phyloP scores from a whole-genome alignment of 2,888 invertebrate genomes.

The Mythimna lalbum region DNA sequence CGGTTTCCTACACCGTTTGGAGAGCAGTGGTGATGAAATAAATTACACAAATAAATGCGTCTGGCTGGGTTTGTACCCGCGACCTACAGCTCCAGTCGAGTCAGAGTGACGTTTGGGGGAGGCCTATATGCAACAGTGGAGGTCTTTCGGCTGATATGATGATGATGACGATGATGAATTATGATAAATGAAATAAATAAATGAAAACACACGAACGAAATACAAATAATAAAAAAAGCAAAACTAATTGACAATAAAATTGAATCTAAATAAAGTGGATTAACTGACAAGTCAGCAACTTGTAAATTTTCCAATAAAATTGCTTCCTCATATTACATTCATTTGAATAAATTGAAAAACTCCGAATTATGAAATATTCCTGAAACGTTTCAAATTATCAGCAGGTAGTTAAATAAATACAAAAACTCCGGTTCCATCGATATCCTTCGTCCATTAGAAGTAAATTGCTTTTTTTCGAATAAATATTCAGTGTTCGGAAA shows the following conservation, averaged over 20 bases:
- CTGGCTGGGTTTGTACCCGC: too few relatives aligned
- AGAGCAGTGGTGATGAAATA: too few relatives aligned
- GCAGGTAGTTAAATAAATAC: constrained; percentile 32
- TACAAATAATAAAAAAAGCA: neutral
- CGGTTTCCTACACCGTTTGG: too few relatives aligned
- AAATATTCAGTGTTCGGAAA: constrained; percentile 45
- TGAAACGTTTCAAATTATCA: constrained; percentile 15
- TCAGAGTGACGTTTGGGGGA: too few relatives aligned
- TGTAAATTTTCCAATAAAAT: neutral
- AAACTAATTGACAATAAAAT: neutral
- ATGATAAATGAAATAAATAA: too few relatives aligned
- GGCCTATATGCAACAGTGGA: too few relatives aligned
- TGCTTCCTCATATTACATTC: neutral
- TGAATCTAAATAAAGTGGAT: neutral
- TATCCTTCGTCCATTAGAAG: constrained; percentile 23
- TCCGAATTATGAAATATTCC: constrained; percentile 1
- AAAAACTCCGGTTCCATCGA: constrained; percentile 14
- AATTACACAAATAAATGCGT: too few relatives aligned
- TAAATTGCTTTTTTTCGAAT: constrained; percentile 45
- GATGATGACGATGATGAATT: too few relatives aligned
- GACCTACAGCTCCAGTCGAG: too few relatives aligned
- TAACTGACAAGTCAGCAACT: neutral
- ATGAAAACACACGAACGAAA: too few relatives aligned
- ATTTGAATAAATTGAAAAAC: constrained; percentile 7
- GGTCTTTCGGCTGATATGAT: too few relatives aligned